Percentiles rank a stretch among this genome's conserved stretches.
These are phyloP conservation scores for Graptemys geographica DNA, from an alignment of 2,797 vertebrate species.

Conservation along the genomic window DNA sequence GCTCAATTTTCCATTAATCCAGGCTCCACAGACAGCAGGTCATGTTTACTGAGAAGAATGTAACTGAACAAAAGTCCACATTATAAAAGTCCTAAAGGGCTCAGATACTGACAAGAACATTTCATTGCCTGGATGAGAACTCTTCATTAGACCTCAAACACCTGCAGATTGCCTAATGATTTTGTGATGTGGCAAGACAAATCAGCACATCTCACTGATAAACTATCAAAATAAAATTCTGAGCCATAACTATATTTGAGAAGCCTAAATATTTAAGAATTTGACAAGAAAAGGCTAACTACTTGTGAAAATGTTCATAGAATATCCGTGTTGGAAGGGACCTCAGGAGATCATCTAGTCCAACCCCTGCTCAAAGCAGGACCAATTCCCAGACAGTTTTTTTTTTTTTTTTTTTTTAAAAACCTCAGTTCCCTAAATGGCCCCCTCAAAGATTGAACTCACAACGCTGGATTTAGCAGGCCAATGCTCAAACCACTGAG, in stretches of 20 bases:
- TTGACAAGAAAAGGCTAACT: background rate
- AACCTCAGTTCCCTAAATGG: too few species aligned
- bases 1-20: background rate
- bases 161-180: background rate
- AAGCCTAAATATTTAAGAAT: background rate
- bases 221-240: background rate
- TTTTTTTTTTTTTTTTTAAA: too few species aligned
- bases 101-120: background rate
- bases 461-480: too few species aligned
- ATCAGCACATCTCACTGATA: rapidly evolving
- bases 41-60: background rate
- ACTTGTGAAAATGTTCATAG: background rate
- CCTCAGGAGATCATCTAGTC: too few species aligned
- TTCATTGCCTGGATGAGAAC: background rate
- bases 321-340: too few species aligned
- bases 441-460: too few species aligned
- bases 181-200: background rate
- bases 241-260: background rate
- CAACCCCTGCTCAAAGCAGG: too few species aligned
- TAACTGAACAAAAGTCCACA: background rate
- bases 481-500: too few species aligned
- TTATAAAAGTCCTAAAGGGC: background rate
- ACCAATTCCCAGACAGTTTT: too few species aligned
- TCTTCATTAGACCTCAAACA: background rate
- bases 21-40: background rate